Evolutionary conservation across 2,797 vertebrate species (phyloP).

Genomic region (Xiphophorus birchmanni): DNA sequence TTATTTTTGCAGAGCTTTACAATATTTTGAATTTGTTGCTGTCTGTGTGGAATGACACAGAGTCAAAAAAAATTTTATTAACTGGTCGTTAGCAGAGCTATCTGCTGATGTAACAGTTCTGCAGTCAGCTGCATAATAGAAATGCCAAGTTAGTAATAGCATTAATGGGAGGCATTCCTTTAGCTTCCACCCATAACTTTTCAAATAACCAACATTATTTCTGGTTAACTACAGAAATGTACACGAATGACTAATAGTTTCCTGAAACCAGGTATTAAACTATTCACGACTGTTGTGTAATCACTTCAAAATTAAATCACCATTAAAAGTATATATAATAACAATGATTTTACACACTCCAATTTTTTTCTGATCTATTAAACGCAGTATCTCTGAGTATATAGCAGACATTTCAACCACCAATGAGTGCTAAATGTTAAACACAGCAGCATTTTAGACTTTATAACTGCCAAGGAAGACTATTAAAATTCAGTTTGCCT

Average conservation of each 20-base stretch:
- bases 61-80: background rate
- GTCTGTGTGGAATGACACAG: background rate
- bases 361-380: background rate
- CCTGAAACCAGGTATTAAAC: background rate
- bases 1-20: background rate
- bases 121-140: background rate
- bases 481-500: background rate
- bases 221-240: background rate
- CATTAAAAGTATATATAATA: background rate
- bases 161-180: background rate
- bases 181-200: background rate
- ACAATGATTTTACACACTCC: background rate
- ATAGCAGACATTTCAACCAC: background rate
- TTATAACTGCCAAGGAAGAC: background rate
- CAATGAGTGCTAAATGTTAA: background rate
- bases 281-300: background rate
- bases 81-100: background rate
- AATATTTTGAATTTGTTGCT: background rate
- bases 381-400: background rate
- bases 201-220: background rate
- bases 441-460: background rate
- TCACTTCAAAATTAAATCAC: background rate
- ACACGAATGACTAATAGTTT: background rate
- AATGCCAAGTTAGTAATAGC: background rate
- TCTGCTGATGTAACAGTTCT: background rate